A percentile compares a stretch with the other conserved stretches of the same genome.
phyloP scores from a whole-genome alignment of 2,797 vertebrate genomes.

The Phyllotis vaccarum region DNA sequence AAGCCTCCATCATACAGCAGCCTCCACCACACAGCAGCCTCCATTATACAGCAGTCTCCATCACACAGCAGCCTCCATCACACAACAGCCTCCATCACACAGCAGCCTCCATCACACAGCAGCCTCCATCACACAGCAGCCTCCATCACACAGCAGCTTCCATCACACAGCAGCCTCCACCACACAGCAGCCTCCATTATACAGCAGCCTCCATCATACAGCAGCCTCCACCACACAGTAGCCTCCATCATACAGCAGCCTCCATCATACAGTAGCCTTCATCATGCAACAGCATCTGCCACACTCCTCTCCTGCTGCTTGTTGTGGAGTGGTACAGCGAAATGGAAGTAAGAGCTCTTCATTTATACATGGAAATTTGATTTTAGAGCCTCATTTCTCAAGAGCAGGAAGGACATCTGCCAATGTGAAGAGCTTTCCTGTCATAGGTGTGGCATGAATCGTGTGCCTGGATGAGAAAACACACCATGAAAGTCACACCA shows the following conservation, averaged over 20 bases:
- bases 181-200: background rate
- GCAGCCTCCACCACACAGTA: too few relatives aligned
- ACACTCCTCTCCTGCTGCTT: background rate
- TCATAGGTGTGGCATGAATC: background rate
- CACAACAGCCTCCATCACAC: background rate
- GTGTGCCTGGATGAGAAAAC: background rate
- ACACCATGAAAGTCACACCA: too few relatives aligned
- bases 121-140: background rate
- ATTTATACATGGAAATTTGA: background rate
- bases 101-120: background rate
- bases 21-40: background rate
- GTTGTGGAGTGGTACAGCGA: background rate
- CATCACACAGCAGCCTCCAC: too few relatives aligned
- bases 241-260: too few relatives aligned
- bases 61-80: background rate
- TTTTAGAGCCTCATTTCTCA: background rate
- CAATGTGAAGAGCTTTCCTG: background rate
- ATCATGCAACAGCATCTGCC: background rate
- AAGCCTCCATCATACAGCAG: background rate
- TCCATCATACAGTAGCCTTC: background rate
- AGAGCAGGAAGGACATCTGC: background rate
- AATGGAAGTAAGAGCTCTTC: background rate
- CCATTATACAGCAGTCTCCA: background rate
- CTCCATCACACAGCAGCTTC: too few relatives aligned
- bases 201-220: background rate